These are phyloP conservation scores for Arenicola marina DNA, from an alignment of 2,888 invertebrate genomes.

Conservation along the genomic window DNA sequence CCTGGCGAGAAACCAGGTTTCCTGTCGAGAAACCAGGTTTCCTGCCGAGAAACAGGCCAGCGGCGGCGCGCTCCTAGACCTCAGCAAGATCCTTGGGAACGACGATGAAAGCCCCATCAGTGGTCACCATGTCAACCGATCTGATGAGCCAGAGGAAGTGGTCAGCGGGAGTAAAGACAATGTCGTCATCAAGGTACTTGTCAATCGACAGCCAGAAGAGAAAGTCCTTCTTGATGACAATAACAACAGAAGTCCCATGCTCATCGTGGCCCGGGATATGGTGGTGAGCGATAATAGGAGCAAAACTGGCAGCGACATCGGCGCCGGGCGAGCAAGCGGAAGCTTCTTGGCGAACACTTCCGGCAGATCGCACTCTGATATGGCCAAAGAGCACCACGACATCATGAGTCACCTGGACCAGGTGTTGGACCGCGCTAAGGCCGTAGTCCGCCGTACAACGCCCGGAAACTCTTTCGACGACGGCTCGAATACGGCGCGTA, in stretches of 20 bases:
- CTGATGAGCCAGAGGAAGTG: not conserved
- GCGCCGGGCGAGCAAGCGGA: not conserved
- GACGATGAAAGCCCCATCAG: slow-evolving; percentile 20
- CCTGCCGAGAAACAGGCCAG: no score
- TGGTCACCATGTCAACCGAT: slow-evolving; percentile 17
- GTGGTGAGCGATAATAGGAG: not conserved
- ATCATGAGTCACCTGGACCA: slow-evolving; percentile 26
- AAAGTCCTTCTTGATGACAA: no score
- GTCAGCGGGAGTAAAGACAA: no score
- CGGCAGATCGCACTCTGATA: not conserved
- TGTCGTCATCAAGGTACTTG: no score
- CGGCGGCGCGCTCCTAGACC: no score
- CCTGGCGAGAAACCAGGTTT: no score
- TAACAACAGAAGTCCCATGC: not conserved
- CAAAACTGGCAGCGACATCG: not conserved
- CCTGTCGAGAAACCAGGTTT: no score
- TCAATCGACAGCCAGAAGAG: no score
- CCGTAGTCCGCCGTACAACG: slow-evolving; percentile 11
- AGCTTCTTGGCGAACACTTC: not conserved
- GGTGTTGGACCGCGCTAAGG: slow-evolving; percentile 21
- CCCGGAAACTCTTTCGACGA: no score
- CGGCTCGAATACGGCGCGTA: no score
- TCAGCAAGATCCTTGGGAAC: slow-evolving; percentile 10
- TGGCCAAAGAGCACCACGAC: slow-evolving; percentile 19
- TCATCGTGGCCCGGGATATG: not conserved